These are phyloP conservation scores for Dasyurus viverrinus DNA, from an alignment of 2,113 vertebrate species.

Conservation along the genomic window DNA sequence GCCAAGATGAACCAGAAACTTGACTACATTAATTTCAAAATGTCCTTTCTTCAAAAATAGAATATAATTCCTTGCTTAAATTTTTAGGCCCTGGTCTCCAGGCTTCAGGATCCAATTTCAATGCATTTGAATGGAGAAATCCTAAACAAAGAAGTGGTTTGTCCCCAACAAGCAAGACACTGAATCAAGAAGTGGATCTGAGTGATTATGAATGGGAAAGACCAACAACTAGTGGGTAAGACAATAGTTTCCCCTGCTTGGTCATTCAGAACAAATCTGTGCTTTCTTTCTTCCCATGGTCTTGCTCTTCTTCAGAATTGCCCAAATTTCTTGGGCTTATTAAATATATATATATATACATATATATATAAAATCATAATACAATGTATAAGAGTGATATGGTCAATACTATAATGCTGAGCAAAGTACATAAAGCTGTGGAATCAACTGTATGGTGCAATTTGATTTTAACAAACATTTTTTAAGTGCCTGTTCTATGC, in stretches of 20 bases:
- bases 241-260: background rate
- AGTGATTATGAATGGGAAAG: constrained; percentile 95
- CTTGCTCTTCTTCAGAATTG: background rate
- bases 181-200: constrained; percentile 91
- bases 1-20: background rate
- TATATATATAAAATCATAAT: too few relatives aligned
- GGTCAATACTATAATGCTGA: background rate
- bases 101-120: constrained; percentile 93
- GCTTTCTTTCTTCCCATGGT: background rate
- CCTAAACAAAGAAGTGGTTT: constrained; percentile 90
- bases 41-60: background rate
- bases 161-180: constrained; percentile 89
- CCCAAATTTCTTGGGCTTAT: background rate
- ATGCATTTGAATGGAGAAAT: constrained; percentile 94
- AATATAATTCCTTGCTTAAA: constrained; percentile 7
- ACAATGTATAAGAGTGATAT: background rate
- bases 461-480: background rate
- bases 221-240: constrained; percentile 90
- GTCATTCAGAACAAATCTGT: background rate
- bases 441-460: background rate
- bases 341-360: too few relatives aligned
- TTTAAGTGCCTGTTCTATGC: background rate
- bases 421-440: background rate
- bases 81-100: constrained; percentile 89
- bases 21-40: background rate